These are phyloP conservation scores for Polypterus senegalus DNA, from an alignment of 2,113 vertebrate genomes.

Conservation along the genomic window DNA sequence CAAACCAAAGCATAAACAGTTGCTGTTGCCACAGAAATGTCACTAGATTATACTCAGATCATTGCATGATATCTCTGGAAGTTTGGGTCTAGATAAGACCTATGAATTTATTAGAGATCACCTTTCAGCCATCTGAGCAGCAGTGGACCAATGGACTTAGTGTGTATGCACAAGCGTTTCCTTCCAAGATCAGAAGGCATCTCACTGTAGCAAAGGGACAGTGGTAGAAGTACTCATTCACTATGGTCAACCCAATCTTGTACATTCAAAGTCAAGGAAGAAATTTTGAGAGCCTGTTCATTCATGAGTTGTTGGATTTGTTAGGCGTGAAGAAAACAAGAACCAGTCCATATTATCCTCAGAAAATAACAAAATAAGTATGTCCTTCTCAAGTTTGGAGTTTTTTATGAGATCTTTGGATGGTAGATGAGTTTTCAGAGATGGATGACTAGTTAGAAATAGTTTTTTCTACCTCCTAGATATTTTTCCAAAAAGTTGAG, in stretches of 20 bases:
- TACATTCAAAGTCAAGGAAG: neutral
- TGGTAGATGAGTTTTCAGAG: no score
- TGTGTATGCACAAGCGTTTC: slow-evolving; percentile 7
- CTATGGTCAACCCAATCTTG: neutral
- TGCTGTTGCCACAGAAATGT: slow-evolving; percentile 11
- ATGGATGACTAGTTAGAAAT: no score
- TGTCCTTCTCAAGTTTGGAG: no score
- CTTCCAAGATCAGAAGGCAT: neutral
- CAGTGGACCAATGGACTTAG: slow-evolving; percentile 2
- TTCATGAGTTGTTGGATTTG: neutral
- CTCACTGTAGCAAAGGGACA: neutral
- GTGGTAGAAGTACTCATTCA: slow-evolving; percentile 5
- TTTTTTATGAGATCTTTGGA: no score
- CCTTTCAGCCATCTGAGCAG: slow-evolving; percentile 8
- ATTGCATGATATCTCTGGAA: slow-evolving; percentile 10
- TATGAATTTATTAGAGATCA: slow-evolving; percentile 4
- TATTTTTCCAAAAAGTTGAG: no score
- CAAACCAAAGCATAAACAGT: slow-evolving; percentile 1
- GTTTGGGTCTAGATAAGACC: slow-evolving; percentile 5
- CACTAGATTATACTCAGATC: slow-evolving; percentile 4
- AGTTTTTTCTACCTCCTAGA: no score
- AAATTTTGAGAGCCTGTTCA: no score
- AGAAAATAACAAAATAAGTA: no score
- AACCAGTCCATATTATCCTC: neutral
- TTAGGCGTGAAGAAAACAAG: neutral